Conservation (phyloP, 2,797 vertebrate genomes). For the Sciurus vulgaris region DNA sequence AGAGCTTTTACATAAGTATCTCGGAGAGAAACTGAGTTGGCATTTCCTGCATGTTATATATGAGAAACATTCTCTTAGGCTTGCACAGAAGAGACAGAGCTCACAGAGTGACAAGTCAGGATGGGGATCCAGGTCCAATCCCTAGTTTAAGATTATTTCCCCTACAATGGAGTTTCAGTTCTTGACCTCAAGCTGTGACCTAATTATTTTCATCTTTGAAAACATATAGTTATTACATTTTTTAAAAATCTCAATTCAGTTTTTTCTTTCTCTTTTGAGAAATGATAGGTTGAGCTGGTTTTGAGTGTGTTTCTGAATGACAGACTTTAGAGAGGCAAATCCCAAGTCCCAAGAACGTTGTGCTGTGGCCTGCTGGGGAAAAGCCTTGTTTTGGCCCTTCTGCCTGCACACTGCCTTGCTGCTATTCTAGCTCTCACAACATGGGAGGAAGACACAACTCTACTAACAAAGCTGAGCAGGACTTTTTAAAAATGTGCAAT, state of each 20-base stretch:
- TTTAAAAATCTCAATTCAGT: neutral
- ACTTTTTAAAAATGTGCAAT: neutral
- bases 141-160: neutral
- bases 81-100: neutral
- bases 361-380: neutral
- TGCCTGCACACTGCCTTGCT: rapidly evolving
- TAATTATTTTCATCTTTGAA: neutral
- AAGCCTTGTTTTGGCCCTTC: neutral
- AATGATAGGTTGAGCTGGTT: neutral
- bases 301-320: neutral
- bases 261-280: neutral
- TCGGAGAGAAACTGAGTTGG: neutral
- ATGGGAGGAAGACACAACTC: neutral
- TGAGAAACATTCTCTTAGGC: neutral
- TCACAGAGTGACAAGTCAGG: neutral
- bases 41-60: neutral
- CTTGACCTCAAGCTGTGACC: neutral
- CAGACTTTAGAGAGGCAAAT: neutral
- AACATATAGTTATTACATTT: neutral
- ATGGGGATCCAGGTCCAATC: neutral
- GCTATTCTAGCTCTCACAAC: neutral
- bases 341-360: neutral
- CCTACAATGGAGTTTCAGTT: neutral
- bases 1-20: neutral
- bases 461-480: neutral